These are phyloP conservation scores for Chaetophractus vellerosus DNA, from an alignment of 2,797 vertebrate genomes.

Conservation along the genomic window DNA sequence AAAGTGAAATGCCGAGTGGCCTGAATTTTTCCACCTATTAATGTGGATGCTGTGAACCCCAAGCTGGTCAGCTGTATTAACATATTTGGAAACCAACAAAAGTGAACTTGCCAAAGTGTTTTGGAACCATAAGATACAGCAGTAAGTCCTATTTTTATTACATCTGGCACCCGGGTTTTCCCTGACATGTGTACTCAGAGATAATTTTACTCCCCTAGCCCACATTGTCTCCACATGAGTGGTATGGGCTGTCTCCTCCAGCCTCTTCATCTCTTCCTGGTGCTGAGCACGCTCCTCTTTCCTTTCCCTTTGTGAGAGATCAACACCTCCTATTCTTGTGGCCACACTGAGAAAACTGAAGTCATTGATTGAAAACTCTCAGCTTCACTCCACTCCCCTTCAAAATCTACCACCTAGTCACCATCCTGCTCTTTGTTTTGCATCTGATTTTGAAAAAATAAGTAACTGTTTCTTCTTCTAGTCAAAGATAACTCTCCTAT, in stretches of 20 bases:
- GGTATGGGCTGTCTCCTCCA: neutral
- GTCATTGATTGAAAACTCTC: neutral
- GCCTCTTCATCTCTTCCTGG: neutral
- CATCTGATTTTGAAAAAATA: slow-evolving; percentile 33
- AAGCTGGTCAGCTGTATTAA: neutral
- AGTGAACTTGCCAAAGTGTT: slow-evolving; percentile 44
- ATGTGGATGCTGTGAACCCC: neutral
- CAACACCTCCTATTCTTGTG: neutral
- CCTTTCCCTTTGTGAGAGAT: neutral
- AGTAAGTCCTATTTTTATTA: slow-evolving; percentile 6
- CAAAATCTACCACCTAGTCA: neutral
- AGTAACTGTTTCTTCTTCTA: neutral
- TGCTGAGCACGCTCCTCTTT: neutral
- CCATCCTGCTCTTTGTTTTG: neutral
- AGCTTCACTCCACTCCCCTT: neutral
- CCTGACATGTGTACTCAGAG: neutral
- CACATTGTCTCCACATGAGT: neutral
- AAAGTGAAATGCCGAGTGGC: neutral
- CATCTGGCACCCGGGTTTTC: slow-evolving; percentile 26
- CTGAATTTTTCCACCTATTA: neutral
- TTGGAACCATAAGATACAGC: neutral
- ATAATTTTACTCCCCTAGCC: neutral
- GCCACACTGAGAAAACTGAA: neutral
- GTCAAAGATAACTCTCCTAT: neutral
- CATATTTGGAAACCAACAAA: slow-evolving; percentile 49